Evolutionary conservation across 2,888 invertebrate species (phyloP), one percentile per base, ranked within the genome.

Genomic region (Hipparchia sbordonii): DNA sequence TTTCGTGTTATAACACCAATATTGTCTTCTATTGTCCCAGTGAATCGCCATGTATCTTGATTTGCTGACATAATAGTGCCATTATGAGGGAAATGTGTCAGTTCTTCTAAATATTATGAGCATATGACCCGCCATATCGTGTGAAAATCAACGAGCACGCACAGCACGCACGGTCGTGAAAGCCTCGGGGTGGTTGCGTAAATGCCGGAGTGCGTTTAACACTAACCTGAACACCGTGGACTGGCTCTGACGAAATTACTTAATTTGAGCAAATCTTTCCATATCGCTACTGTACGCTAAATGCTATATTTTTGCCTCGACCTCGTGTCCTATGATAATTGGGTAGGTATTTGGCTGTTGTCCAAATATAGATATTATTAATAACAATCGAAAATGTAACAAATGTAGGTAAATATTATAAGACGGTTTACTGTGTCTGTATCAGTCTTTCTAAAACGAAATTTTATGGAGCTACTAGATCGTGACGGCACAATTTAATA

Each of bases 131-230:
- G 70, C 56, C 73, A 51, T 76, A 76, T 77, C 89, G 87, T 89
- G 87, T 86, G 87, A 90, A 87, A 85, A 88, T 85, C 84, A 81
- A 78, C 82, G 83, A 79, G 83, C 85, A 88, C 86, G 85, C 86
- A 87, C 84, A 84, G 83, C 79, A 81, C 78, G 80, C 78, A 80
- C 88, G 86, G 85, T 87, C 87, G 85, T 74, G 89, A 90, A 91
- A 91, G 90, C 82, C 82, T 78, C 76, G 72, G 77, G 78, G 73
- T 89, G 77, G 73, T 89, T 89, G 87, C 86, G 85, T 86, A 87
- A 89, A 85, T 57, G 67, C 56, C 23, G 54, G 10, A 59, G 13
- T 67, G 57, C 48, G 45, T 75, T 75, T 72, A 72, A 70, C 71
- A 70, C 62, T 60, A 57, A 52, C 67, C 62, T 70, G 66, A 63